Base-by-base conservation (phyloP, 2,797 vertebrate species). In the Etheostoma nigrum region DNA sequence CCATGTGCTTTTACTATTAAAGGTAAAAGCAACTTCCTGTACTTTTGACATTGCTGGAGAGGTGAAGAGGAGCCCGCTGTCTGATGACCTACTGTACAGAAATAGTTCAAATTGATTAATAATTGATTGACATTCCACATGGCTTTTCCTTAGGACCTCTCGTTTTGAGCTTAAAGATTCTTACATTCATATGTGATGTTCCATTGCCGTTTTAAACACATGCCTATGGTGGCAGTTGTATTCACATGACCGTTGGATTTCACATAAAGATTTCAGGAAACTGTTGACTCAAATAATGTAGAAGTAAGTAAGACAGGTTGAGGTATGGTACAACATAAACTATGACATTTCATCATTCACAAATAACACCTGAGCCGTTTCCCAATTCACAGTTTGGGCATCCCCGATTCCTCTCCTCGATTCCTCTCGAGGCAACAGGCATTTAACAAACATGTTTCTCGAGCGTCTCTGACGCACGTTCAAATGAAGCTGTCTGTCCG, bases 1-100 rank as follows among this genome's bases (percentile, higher is more conserved):
- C 5, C 21, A 54, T 27, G 45, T 40, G 49, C 61, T 49, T n/a
- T 15, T 36, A 27, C 40, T 19, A n/a, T n/a, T 23, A 66, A 70
- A 71, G 27, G 36, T 47, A 51, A 62, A 71, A 44, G 74, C 18
- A 30, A 40, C 62, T 77, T 47, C 47, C 30, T 69, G 47, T 48
- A n/a, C 40, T 58, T 72, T 62, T 62, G 73, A 52, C 23, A 58
- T 73, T 67, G 10, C 4, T 25, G 33, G 13, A 67, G 51, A 57
- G 67, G 30, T 48, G 53, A 55, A 54, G 19, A 54, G 19, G 30
- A 36, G 10, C 12, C 1, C 6, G 15, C 42, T 51, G 55, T 23
- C 36, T 44, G 19, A 44, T 21, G 13, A 61, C 19, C 21, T 49
- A 21, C 23, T 47, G 25, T 44, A 47, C 16, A 25, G 49, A 45